phyloP scores from a whole-genome alignment of 2,797 vertebrate genomes.

The Cyclura pinguis region DNA sequence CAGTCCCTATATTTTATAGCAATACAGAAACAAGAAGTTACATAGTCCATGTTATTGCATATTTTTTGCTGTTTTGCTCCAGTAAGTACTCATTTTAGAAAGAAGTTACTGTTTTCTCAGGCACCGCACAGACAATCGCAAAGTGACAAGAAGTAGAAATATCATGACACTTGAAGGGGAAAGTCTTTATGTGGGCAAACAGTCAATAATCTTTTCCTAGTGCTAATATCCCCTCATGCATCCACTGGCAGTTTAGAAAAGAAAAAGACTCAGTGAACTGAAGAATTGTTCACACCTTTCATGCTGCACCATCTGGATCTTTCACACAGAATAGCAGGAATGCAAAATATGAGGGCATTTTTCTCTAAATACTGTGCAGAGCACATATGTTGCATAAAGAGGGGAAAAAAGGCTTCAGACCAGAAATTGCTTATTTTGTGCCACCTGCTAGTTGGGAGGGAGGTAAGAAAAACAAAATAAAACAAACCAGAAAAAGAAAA shows the following conservation, averaged over 20 bases:
- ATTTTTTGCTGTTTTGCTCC: slow-evolving; percentile 37
- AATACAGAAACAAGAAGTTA: not conserved
- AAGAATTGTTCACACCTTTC: slow-evolving; percentile 43
- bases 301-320: slow-evolving; percentile 43
- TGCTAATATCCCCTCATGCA: slow-evolving; percentile 31
- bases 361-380: slow-evolving; percentile 38
- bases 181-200: slow-evolving; percentile 37
- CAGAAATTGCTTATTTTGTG: slow-evolving; percentile 38
- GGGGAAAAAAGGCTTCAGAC: not conserved
- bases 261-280: slow-evolving; percentile 55
- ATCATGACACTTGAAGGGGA: slow-evolving; percentile 23
- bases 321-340: slow-evolving; percentile 36
- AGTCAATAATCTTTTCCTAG: slow-evolving; percentile 28
- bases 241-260: slow-evolving; percentile 39
- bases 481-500: not conserved
- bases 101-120: not conserved
- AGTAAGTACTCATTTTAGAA: slow-evolving; percentile 4
- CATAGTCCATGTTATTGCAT: not conserved
- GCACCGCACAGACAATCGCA: slow-evolving; percentile 23
- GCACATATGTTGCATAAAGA: slow-evolving; percentile 31
- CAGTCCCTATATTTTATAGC: slow-evolving; percentile 20
- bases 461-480: not conserved
- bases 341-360: slow-evolving; percentile 40
- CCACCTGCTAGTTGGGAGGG: slow-evolving; percentile 5
- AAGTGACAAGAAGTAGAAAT: slow-evolving; percentile 10